Evolutionary conservation across 2,113 vertebrate genomes (phyloP).

Genomic region (Archilochus colubris): DNA sequence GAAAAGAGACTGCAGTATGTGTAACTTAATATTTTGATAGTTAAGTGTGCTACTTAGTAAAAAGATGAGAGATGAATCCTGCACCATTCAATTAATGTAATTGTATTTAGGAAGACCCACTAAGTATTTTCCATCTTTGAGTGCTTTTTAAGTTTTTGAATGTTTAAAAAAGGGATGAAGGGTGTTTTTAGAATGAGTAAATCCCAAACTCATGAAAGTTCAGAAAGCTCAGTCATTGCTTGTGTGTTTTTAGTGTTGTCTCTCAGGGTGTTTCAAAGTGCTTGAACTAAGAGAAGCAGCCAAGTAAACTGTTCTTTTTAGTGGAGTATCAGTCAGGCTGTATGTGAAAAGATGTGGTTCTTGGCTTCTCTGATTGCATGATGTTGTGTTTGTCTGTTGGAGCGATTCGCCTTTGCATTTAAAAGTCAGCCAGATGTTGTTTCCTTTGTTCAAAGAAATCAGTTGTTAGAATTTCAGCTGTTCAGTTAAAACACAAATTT

Average conservation of each 20-base stretch:
- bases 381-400: background rate
- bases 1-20: background rate
- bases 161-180: background rate
- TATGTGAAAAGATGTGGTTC: too few relatives aligned
- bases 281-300: background rate
- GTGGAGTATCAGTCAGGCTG: too few relatives aligned
- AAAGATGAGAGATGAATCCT: background rate
- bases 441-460: background rate
- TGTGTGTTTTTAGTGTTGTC: background rate
- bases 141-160: background rate
- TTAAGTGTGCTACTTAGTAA: background rate
- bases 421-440: background rate
- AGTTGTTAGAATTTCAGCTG: background rate
- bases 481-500: background rate
- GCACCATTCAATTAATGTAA: background rate
- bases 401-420: background rate
- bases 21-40: background rate
- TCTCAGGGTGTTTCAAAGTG: background rate
- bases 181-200: background rate
- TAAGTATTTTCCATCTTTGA: background rate
- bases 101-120: background rate
- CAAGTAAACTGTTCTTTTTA: background rate
- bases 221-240: background rate
- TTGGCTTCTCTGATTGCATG: background rate
- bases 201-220: background rate